Base-by-base conservation (phyloP, 2,113 vertebrate genomes). In the Progne subis region DNA sequence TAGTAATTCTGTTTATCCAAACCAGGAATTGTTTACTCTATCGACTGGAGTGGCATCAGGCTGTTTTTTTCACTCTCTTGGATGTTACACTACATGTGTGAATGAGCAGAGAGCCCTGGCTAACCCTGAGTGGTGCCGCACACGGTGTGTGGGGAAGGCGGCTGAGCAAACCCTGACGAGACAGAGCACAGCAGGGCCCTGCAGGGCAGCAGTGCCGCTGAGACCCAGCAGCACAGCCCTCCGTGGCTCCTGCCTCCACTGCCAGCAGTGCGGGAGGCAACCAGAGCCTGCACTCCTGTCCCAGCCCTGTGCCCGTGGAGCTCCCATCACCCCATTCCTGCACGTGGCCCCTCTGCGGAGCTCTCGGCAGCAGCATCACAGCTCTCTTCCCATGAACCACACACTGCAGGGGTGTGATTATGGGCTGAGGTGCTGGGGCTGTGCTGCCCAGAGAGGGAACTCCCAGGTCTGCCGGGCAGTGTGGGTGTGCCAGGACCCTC, bases 1-100 rank as follows among this genome's bases (percentile, higher is more conserved):
- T 94, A 59, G 97, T 95, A 93, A 97, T 96, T 95, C 96, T 97
- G 96, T 97, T 97, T 98, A 97, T 98, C 97, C 96, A 94, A 95
- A 96, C 96, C 86, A 63, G 85, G 93, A 75, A 69, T 64, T 97
- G 97, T 97, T 97, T 97, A 88, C 96, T 95, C 95, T 98, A 97
- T 98, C 96, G 97, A 98, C 96, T 96, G 94, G 90, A 76, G 85
- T 86, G 69, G 90, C 91, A 93, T 85, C 44, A 34, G 81, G 53
- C 80, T 88, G 77, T 32, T 90, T 95, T 95, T 88, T 94, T 87
- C 68, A 55, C 64, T 90, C 77, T 74, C 93, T 95, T 70, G 94
- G 94, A 92, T 46, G 49, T 86, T 89, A 68, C 57, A 15, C 77
- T 32, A 32, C 83, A 69, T 75, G 92, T 94, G 93, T 83, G 94